A percentile compares a stretch with the other conserved stretches of the same genome.
These are phyloP conservation scores for Trileptium ribeirensis DNA, from an alignment of 2,888 invertebrate species.

Conservation along the genomic window DNA sequence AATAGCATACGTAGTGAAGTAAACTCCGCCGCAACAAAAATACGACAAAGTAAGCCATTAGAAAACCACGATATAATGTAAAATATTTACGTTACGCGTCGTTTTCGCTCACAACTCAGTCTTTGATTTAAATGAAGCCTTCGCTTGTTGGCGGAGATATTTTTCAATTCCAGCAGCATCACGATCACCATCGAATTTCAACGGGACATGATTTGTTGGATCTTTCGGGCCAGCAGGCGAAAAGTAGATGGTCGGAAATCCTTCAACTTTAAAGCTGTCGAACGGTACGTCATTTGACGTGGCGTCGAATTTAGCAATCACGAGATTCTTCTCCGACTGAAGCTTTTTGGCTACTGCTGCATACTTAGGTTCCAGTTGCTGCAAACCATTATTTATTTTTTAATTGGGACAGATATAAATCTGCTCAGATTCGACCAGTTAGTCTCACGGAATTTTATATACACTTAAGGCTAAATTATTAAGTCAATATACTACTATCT, in stretches of 20 bases:
- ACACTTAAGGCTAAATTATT: too few relatives aligned
- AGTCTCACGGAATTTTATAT: too few relatives aligned
- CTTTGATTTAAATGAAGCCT: conserved; percentile 12
- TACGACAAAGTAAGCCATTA: background rate
- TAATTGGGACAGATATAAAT: too few relatives aligned
- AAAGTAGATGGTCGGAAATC: conserved; percentile 58
- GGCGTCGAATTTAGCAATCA: conserved; percentile 58
- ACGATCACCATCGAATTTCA: conserved; percentile 14
- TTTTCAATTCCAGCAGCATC: background rate
- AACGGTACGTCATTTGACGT: conserved; percentile 57
- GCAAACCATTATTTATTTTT: too few relatives aligned
- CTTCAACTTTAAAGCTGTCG: conserved; percentile 54
- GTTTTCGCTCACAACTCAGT: conserved; percentile 21
- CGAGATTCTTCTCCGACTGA: conserved; percentile 43
- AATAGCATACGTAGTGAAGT: background rate
- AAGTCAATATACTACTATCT: too few relatives aligned
- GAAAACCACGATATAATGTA: background rate
- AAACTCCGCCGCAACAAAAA: background rate
- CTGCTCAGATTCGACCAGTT: too few relatives aligned
- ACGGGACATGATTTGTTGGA: conserved; percentile 36
- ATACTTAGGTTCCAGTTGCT: conserved; percentile 56
- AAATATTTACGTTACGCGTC: too few relatives aligned
- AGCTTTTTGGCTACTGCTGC: conserved; percentile 44
- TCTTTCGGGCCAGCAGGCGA: conserved; percentile 52
- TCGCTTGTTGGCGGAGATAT: conserved; percentile 19